phyloP scores from a whole-genome alignment of 2,888 invertebrate species.

The Mayetiola destructor region DNA sequence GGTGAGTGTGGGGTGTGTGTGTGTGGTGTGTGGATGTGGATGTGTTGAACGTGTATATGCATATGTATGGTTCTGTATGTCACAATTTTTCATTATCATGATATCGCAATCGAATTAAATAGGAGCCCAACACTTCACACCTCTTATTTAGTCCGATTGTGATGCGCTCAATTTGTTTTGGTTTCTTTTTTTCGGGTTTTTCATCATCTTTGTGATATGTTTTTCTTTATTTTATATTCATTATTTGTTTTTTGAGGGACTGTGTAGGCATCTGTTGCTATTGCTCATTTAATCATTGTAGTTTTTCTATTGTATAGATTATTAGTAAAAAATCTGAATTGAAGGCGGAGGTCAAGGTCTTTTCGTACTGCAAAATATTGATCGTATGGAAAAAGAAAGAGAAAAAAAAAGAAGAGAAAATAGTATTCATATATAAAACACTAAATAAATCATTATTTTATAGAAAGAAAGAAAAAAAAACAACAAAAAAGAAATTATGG shows the following conservation, averaged over 20 bases:
- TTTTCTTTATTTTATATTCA: background rate
- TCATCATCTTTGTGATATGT: background rate
- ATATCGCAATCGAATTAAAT: no score
- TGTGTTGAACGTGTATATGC: no score
- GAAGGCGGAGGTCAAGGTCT: conserved; percentile 88
- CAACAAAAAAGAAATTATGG: no score
- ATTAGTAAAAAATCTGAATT: conserved; percentile 84
- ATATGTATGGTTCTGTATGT: no score
- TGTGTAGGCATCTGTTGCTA: conserved; percentile 2
- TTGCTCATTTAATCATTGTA: conserved; percentile 14
- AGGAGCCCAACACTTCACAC: no score
- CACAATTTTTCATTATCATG: no score
- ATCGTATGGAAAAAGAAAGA: background rate
- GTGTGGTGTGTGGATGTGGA: no score
- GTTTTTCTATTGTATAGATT: conserved; percentile 54
- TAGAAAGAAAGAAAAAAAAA: background rate
- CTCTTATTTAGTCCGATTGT: no score
- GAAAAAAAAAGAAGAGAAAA: conserved; percentile 14
- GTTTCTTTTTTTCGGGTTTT: background rate
- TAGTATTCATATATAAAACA: conserved; percentile 1
- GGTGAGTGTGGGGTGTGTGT: no score
- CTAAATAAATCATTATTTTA: conserved; percentile 15
- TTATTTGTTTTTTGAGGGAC: background rate
- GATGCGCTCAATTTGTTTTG: no score
- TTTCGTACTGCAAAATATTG: conserved; percentile 71